Conservation (phyloP, 2,797 vertebrate species). For the Peromyscus melanophrys region DNA sequence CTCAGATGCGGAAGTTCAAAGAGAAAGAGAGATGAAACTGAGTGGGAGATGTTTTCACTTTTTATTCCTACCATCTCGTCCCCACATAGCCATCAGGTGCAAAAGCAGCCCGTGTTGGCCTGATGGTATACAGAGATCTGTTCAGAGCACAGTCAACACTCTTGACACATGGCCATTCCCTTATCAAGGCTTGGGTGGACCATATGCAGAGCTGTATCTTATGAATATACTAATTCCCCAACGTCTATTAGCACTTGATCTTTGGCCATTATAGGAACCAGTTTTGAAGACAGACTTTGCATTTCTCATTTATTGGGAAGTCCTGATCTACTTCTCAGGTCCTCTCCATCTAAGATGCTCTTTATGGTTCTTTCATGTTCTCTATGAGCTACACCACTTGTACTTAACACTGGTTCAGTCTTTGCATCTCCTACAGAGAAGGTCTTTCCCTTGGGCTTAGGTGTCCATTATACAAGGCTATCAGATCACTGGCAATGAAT, state of each 20-base stretch:
- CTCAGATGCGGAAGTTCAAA: neutral
- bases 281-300: neutral
- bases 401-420: neutral
- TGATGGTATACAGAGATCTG: neutral
- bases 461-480: neutral
- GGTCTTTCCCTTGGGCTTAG: neutral
- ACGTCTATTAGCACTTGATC: neutral
- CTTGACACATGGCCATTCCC: neutral
- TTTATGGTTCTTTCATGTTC: neutral
- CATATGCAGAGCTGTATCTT: neutral
- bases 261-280: neutral
- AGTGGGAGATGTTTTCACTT: neutral
- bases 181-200: neutral
- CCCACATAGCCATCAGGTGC: neutral
- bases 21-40: neutral
- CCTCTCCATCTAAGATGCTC: neutral
- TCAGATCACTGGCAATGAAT: neutral
- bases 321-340: neutral
- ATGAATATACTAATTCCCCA: neutral
- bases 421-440: neutral
- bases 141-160: neutral
- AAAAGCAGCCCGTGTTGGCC: neutral
- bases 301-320: neutral
- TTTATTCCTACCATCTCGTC: no score
- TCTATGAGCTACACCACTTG: neutral